A percentile compares a stretch with the other conserved stretches of the same genome.
Evolutionary conservation across 2,888 invertebrate species (phyloP).

Genomic region (Eledona agricola): DNA sequence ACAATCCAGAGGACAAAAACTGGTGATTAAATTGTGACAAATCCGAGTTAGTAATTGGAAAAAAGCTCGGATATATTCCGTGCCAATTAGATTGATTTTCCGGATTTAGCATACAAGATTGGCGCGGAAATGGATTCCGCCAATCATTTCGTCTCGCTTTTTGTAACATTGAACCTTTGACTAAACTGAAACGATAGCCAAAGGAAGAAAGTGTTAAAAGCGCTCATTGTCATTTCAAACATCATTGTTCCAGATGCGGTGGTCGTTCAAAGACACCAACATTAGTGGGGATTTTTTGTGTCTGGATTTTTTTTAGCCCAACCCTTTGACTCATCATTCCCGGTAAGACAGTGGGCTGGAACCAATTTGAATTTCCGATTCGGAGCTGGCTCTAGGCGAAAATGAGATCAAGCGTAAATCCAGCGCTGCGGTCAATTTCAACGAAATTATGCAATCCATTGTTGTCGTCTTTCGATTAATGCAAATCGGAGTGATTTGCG

Average conservation of each 20-base stretch:
- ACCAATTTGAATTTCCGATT: conserved; percentile 14
- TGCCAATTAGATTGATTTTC: no score
- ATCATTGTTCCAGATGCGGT: conserved; percentile 2
- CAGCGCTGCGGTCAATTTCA: conserved; percentile 20
- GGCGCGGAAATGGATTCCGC: no score
- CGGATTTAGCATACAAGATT: no score
- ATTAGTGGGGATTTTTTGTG: conserved; percentile 14
- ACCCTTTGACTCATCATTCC: conserved; percentile 31
- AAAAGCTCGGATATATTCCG: no score
- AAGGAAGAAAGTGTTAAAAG: conserved; percentile 19
- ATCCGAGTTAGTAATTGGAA: no score
- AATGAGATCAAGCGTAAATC: conserved; percentile 26
- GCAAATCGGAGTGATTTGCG: conserved; percentile 9
- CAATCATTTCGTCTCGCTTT: no score
- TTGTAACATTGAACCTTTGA: no score
- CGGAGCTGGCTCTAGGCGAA: conserved; percentile 6
- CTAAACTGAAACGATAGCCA: no score
- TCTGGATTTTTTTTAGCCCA: conserved; percentile 21
- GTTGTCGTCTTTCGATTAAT: no score
- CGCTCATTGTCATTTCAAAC: conserved; percentile 15
- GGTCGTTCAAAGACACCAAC: no score
- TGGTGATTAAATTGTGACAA: no score
- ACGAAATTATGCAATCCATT: conserved; percentile 24
- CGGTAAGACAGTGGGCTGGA: conserved; percentile 15
- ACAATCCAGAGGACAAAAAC: no score